A percentile compares a stretch with the other conserved stretches of the same genome.
These are phyloP conservation scores for Neoniphon sammara DNA, from an alignment of 2,797 vertebrate species.

Conservation along the genomic window DNA sequence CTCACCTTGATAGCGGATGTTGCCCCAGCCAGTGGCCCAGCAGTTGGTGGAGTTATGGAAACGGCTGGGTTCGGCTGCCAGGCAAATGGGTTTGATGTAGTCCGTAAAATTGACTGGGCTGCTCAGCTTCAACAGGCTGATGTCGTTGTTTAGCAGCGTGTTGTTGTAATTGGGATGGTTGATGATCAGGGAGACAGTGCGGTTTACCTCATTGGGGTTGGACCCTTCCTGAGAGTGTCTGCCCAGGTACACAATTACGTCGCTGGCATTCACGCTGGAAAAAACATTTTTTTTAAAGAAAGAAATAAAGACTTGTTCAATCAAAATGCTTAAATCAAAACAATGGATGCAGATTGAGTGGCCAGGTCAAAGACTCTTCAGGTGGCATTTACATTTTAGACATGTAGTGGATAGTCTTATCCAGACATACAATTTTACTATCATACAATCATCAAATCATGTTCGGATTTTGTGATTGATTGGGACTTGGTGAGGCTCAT, in stretches of 20 bases:
- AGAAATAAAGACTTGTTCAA: too few relatives aligned
- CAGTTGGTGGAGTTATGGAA: slow-evolving; percentile 64
- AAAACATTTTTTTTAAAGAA: neutral
- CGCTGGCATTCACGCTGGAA: accelerated
- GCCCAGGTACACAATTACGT: slow-evolving; percentile 68
- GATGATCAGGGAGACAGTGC: slow-evolving; percentile 45
- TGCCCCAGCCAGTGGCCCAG: slow-evolving; percentile 80
- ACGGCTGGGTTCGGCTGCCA: slow-evolving; percentile 73
- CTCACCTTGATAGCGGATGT: slow-evolving; percentile 43
- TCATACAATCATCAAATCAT: too few relatives aligned
- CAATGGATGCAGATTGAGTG: too few relatives aligned
- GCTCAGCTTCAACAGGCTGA: slow-evolving; percentile 76
- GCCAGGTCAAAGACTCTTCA: too few relatives aligned
- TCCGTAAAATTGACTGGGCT: slow-evolving; percentile 65
- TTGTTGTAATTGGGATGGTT: slow-evolving; percentile 69
- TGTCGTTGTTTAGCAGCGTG: slow-evolving; percentile 59
- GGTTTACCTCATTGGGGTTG: slow-evolving; percentile 56
- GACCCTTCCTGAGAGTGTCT: slow-evolving; percentile 59
- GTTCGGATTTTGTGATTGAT: too few relatives aligned
- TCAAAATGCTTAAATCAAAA: too few relatives aligned
- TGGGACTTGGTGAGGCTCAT: too few relatives aligned
- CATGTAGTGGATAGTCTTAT: too few relatives aligned
- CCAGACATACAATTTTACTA: too few relatives aligned
- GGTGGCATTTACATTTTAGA: too few relatives aligned
- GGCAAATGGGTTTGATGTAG: slow-evolving; percentile 82